Percentiles rank a stretch among this genome's conserved stretches.
These are phyloP conservation scores for Cosmorhoe ocellata DNA, from an alignment of 2,888 invertebrate genomes.

Conservation along the genomic window DNA sequence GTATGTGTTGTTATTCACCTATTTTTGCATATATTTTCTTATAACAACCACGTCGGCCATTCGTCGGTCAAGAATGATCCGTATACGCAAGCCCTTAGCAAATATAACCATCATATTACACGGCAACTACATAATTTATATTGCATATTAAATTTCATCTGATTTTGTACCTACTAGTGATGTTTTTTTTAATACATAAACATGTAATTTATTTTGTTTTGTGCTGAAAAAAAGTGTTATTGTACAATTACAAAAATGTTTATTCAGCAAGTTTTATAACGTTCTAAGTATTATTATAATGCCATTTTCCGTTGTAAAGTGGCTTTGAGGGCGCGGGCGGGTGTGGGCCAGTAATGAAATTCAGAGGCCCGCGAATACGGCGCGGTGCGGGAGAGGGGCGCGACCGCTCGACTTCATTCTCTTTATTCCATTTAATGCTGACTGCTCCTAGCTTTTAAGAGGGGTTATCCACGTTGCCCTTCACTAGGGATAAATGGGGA, in stretches of 20 bases:
- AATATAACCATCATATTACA: too few species aligned
- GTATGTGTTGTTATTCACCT: too few species aligned
- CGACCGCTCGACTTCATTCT: constrained; percentile 79
- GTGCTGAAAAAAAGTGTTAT: constrained; percentile 50
- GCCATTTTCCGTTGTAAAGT: constrained; percentile 80
- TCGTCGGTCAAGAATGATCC: too few species aligned
- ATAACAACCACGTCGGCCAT: too few species aligned
- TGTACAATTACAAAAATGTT: constrained; percentile 75
- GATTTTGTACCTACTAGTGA: too few species aligned
- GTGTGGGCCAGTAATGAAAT: constrained; percentile 74
- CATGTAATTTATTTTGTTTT: too few species aligned
- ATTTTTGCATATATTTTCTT: too few species aligned
- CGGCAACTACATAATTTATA: too few species aligned
- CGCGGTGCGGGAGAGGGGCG: constrained; percentile 45
- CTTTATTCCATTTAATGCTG: constrained; percentile 83
- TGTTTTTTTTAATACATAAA: too few species aligned
- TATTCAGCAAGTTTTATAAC: constrained; percentile 78
- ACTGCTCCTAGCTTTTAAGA: constrained; percentile 82
- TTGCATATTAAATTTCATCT: too few species aligned
- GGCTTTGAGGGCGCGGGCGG: constrained; percentile 67
- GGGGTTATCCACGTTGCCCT: constrained; percentile 81
- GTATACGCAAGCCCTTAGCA: too few species aligned
- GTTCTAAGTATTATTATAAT: constrained; percentile 79
- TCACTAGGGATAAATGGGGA: constrained; percentile 78
- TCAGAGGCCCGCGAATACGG: constrained; percentile 63